Evolutionary conservation across 1,140 invertebrate genomes (phyloP).

Genomic region (Drosophila tropicalis): DNA sequence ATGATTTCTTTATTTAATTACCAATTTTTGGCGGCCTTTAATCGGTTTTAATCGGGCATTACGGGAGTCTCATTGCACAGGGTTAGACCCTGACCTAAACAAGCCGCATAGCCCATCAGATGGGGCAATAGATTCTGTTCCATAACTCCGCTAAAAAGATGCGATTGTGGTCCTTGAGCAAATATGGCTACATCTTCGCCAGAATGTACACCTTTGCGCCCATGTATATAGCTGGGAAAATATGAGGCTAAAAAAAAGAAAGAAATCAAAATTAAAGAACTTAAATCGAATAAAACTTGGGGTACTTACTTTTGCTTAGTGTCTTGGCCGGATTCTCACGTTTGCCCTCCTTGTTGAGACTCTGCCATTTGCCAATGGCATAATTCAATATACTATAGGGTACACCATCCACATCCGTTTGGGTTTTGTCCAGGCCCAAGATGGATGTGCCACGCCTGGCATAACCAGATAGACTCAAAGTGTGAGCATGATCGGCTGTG

Average conservation of each 20-base stretch:
- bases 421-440: slow-evolving; percentile 83
- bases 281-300: no score
- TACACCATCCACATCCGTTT: slow-evolving; percentile 72
- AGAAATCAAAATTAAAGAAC: neutral
- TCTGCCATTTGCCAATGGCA: slow-evolving; percentile 87
- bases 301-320: slow-evolving; percentile 51
- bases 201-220: slow-evolving; percentile 85
- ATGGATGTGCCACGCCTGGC: slow-evolving; percentile 88
- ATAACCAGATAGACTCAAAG: slow-evolving; percentile 88
- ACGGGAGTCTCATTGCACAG: slow-evolving; percentile 30
- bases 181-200: slow-evolving; percentile 88
- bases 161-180: slow-evolving; percentile 87
- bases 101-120: slow-evolving; percentile 87
- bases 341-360: slow-evolving; percentile 50
- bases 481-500: slow-evolving; percentile 88
- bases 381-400: slow-evolving; percentile 87
- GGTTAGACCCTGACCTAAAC: slow-evolving; percentile 82
- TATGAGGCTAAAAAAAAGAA: slow-evolving; percentile 56
- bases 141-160: slow-evolving; percentile 89
- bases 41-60: slow-evolving; percentile 3
- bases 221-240: slow-evolving; percentile 83
- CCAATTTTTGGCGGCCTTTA: no score
- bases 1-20: neutral
- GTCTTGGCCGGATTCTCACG: slow-evolving; percentile 52
- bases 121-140: slow-evolving; percentile 92